Conservation (phyloP, 2,888 invertebrate genomes). For the Drosophila peninsularis region DNA sequence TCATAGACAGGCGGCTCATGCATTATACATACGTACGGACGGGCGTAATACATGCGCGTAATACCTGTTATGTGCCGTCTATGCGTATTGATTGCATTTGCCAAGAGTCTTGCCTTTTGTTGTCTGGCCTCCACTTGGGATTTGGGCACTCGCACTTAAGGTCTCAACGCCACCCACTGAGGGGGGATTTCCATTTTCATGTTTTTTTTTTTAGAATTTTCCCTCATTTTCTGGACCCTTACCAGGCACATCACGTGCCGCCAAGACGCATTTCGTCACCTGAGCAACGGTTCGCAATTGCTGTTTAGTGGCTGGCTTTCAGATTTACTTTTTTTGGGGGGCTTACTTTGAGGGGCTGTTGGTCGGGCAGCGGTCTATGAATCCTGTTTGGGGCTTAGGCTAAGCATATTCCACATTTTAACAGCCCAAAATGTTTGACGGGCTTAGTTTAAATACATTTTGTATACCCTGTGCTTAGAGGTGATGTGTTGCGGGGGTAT, state of each 20-base stretch:
- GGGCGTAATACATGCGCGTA: slow-evolving; percentile 54
- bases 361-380: slow-evolving; percentile 6
- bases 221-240: slow-evolving; percentile 49
- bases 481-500: neutral
- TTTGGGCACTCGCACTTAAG: slow-evolving; percentile 50
- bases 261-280: slow-evolving; percentile 75
- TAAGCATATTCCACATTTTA: slow-evolving; percentile 14
- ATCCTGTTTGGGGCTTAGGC: slow-evolving; percentile 6
- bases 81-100: slow-evolving; percentile 78
- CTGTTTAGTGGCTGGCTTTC: slow-evolving; percentile 32
- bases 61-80: slow-evolving; percentile 75
- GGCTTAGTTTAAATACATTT: neutral
- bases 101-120: slow-evolving; percentile 48
- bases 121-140: slow-evolving; percentile 67
- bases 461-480: neutral
- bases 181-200: slow-evolving; percentile 16
- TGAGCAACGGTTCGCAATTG: slow-evolving; percentile 52
- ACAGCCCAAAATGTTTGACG: neutral
- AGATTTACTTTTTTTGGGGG: slow-evolving; percentile 2
- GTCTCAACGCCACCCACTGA: slow-evolving; percentile 26
- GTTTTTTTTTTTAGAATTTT: slow-evolving; percentile 14
- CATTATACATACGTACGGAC: slow-evolving; percentile 38
- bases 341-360: neutral
- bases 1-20: slow-evolving; percentile 37
- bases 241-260: slow-evolving; percentile 70